phyloP scores from a whole-genome alignment of 2,888 invertebrate genomes.

The Mycalesis mineus region DNA sequence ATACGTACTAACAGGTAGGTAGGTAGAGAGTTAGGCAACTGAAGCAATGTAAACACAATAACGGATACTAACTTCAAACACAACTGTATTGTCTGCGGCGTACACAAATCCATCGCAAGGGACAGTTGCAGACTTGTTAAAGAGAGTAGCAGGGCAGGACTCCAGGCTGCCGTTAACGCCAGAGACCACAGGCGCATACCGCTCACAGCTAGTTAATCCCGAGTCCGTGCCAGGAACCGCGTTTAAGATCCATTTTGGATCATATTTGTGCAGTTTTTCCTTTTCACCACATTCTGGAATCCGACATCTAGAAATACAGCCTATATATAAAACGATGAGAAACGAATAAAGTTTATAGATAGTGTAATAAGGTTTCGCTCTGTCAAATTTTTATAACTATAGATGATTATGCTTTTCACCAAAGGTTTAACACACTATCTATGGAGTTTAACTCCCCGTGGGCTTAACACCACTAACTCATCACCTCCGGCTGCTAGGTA shows the following conservation, averaged over 20 bases:
- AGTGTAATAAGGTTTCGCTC: no score
- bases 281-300: slow-evolving; percentile 58
- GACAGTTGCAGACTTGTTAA: slow-evolving; percentile 30
- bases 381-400: no score
- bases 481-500: no score
- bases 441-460: no score
- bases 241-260: slow-evolving; percentile 50
- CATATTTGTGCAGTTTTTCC: slow-evolving; percentile 30
- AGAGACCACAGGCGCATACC: slow-evolving; percentile 39
- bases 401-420: no score
- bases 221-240: slow-evolving; percentile 48
- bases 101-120: slow-evolving; percentile 35
- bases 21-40: no score
- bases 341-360: no score
- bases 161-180: slow-evolving; percentile 33
- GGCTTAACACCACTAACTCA: no score
- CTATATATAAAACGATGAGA: no score
- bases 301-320: slow-evolving; percentile 48
- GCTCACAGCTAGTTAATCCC: slow-evolving; percentile 56
- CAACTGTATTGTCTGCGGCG: slow-evolving; percentile 35
- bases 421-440: no score
- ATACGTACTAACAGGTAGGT: no score
- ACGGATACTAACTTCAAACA: slow-evolving; percentile 36
- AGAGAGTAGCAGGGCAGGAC: slow-evolving; percentile 46
- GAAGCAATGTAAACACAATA: no score